These are phyloP conservation scores for Schizopygopsis malacanthus DNA, from an alignment of 2,797 vertebrate genomes.

Conservation along the genomic window DNA sequence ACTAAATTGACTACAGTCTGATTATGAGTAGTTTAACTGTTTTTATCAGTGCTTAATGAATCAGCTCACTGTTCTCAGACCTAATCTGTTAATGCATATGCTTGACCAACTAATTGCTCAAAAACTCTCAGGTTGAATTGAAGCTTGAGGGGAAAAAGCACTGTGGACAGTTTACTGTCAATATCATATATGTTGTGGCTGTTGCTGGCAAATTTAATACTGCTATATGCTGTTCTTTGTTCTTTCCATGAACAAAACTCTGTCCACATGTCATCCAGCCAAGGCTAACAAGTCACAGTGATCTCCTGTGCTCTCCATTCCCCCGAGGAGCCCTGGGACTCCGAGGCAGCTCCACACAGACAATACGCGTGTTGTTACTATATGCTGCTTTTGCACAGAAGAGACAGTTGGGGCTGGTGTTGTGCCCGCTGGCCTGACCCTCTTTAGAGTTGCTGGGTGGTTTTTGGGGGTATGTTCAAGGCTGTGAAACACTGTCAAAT, in stretches of 20 bases:
- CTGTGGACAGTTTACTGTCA: constrained; percentile 2
- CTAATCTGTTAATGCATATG: neutral
- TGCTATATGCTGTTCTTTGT: constrained; percentile 31
- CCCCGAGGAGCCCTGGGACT: constrained; percentile 66
- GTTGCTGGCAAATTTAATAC: constrained; percentile 19
- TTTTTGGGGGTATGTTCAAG: constrained; percentile 81
- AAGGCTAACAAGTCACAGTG: constrained; percentile 80
- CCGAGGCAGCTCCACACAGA: constrained; percentile 48
- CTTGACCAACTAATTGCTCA: neutral
- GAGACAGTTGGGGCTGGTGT: constrained; percentile 71
- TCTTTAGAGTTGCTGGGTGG: constrained; percentile 78
- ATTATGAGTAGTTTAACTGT: neutral
- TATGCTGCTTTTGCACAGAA: constrained; percentile 49
- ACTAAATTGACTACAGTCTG: neutral
- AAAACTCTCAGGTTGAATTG: constrained; percentile 4
- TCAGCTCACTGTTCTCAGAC: neutral
- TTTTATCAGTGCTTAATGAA: constrained; percentile 9
- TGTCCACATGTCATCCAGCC: constrained; percentile 72
- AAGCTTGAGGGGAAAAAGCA: constrained; percentile 14
- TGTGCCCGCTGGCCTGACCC: constrained; percentile 85
- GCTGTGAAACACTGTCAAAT: constrained; percentile 77
- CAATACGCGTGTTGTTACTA: constrained; percentile 58
- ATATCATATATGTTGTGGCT: constrained; percentile 34
- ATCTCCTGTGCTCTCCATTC: constrained; percentile 75
- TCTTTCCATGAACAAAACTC: constrained; percentile 62